Conservation (phyloP, 2,888 invertebrate genomes). For the Unio delphinus region DNA sequence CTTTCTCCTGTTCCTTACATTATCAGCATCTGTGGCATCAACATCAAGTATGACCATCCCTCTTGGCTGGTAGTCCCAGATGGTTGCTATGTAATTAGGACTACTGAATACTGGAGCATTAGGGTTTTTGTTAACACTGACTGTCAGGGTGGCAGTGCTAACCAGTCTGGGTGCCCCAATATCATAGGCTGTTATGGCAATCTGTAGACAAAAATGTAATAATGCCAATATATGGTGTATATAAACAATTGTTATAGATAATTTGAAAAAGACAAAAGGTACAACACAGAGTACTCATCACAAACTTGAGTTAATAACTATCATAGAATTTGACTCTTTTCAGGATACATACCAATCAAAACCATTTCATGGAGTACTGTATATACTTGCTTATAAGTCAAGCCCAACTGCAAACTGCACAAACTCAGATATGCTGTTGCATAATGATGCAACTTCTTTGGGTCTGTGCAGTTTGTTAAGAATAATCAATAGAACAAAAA, state of each 20-base stretch:
- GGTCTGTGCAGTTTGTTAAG: too few species aligned
- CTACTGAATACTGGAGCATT: constrained; percentile 24
- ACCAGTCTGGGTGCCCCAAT: constrained; percentile 47
- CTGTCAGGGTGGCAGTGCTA: constrained; percentile 43
- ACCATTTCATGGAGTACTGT: too few species aligned
- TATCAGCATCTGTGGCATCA: constrained; percentile 57
- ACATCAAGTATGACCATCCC: constrained; percentile 48
- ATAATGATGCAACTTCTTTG: too few species aligned
- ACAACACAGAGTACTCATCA: background rate
- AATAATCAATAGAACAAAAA: too few species aligned
- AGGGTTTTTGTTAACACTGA: constrained; percentile 48
- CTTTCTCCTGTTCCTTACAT: constrained; percentile 13
- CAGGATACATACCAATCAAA: too few species aligned
- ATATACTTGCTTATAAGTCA: too few species aligned
- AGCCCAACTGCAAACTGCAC: too few species aligned
- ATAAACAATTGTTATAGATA: background rate
- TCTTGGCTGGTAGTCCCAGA: constrained; percentile 51
- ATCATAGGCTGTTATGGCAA: constrained; percentile 51
- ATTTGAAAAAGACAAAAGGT: background rate
- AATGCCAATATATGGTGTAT: too few species aligned
- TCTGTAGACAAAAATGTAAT: constrained; percentile 26
- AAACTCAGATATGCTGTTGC: too few species aligned
- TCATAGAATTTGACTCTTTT: too few species aligned
- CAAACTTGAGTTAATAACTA: too few species aligned
- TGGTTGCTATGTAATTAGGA: constrained; percentile 22